Conservation (phyloP, 64 coral and sea anemone species). For the Acropora yongei region DNA sequence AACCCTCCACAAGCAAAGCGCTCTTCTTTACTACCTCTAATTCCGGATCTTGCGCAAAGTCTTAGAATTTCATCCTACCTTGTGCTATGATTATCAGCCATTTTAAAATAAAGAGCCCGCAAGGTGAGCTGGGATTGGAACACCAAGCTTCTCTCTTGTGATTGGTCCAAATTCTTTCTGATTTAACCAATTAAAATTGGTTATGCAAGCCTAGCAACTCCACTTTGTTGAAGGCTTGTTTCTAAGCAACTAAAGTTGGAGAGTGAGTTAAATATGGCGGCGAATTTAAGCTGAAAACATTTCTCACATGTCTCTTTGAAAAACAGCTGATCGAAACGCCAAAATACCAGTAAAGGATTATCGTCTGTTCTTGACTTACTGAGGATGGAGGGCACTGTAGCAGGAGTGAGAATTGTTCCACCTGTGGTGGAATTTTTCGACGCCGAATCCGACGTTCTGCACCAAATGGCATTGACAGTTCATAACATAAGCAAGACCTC, state of each 20-base stretch:
- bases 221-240: not conserved
- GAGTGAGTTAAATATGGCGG: conserved; percentile 69
- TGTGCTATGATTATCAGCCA: not conserved
- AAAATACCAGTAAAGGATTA: not conserved
- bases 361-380: not conserved
- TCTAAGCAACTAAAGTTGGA: conserved; percentile 53
- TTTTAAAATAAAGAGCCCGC: not conserved
- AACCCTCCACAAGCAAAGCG: too few species aligned
- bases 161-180: not conserved
- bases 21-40: too few species aligned
- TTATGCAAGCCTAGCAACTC: conserved; percentile 3
- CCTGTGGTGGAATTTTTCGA: conserved; percentile 96
- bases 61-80: not conserved
- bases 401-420: conserved; percentile 92
- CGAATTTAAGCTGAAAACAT: conserved; percentile 37
- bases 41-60: too few species aligned
- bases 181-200: conserved; percentile 53
- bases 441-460: conserved; percentile 90
- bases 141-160: not conserved
- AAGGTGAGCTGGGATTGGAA: too few species aligned
- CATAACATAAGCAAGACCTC: conserved; percentile 95
- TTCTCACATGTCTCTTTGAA: not conserved
- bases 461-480: conserved; percentile 93
- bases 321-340: not conserved
- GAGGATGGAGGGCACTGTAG: conserved; percentile 95